Conservation (phyloP, 2,888 invertebrate genomes). For the Ctenicera cuprea region DNA sequence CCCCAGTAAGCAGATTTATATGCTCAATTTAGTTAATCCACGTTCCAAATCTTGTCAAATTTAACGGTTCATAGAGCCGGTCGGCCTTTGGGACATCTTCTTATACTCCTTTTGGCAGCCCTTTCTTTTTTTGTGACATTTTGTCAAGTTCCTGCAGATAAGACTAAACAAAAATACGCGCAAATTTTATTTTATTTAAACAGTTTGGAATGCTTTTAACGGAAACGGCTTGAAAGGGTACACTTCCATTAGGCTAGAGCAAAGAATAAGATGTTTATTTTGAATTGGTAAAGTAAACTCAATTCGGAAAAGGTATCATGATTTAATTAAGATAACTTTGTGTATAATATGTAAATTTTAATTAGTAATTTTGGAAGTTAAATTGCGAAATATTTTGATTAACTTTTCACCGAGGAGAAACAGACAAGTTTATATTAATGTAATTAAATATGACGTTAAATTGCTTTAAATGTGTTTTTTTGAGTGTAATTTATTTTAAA, state of each 20-base stretch:
- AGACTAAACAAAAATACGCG: slow-evolving; percentile 5
- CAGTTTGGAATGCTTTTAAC: not conserved
- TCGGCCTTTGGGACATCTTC: slow-evolving; percentile 20
- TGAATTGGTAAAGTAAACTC: slow-evolving; percentile 4
- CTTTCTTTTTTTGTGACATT: slow-evolving; percentile 1
- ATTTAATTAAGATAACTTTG: slow-evolving; percentile 3
- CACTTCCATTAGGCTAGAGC: not conserved
- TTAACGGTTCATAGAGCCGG: slow-evolving; percentile 23
- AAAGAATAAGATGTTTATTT: slow-evolving; percentile 2
- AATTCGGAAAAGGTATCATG: not conserved
- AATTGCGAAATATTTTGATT: too few relatives aligned
- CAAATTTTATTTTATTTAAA: not conserved
- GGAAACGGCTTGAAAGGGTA: not conserved
- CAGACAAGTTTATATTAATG: too few relatives aligned
- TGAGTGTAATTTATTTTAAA: too few relatives aligned
- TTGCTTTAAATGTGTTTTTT: too few relatives aligned
- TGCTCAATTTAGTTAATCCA: slow-evolving; percentile 32
- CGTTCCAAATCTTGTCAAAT: slow-evolving; percentile 35
- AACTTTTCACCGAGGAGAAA: too few relatives aligned
- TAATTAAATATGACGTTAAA: too few relatives aligned
- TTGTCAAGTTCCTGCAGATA: not conserved
- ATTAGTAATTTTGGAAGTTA: not conserved
- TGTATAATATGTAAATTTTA: not conserved
- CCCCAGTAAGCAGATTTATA: slow-evolving; percentile 29
- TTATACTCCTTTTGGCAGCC: not conserved